Conservation (phyloP, 2,888 invertebrate genomes). For the Eupithecia dodoneata region DNA sequence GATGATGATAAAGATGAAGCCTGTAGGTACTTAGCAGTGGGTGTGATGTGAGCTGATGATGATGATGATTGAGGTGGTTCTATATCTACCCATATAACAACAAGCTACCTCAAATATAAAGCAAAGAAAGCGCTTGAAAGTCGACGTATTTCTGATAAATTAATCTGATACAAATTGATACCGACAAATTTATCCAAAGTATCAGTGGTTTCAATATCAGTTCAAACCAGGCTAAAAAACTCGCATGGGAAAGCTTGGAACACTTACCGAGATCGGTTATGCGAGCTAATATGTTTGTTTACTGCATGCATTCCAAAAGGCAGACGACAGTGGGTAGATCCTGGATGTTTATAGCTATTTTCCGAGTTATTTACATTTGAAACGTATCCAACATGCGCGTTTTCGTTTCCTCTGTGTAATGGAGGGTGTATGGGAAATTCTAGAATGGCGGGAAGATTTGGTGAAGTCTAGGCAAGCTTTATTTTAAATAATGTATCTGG, state of each 20-base stretch:
- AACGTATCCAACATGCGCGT: conserved; percentile 49
- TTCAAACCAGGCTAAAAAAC: conserved; percentile 8
- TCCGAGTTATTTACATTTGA: conserved; percentile 61
- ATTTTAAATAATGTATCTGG: background rate
- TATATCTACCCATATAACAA: background rate
- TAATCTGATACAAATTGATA: background rate
- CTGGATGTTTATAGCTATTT: conserved; percentile 58
- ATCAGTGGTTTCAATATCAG: conserved; percentile 10
- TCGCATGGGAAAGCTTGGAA: conserved; percentile 8
- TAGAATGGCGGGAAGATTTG: conserved; percentile 19
- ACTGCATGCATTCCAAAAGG: conserved; percentile 55
- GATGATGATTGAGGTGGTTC: background rate
- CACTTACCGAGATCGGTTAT: conserved; percentile 44
- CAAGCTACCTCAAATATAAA: background rate
- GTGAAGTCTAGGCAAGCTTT: conserved; percentile 17
- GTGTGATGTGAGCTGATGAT: background rate
- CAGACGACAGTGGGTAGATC: conserved; percentile 40
- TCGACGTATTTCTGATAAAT: background rate
- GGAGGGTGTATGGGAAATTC: conserved; percentile 20
- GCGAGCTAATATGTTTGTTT: conserved; percentile 66
- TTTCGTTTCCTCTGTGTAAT: conserved; percentile 30
- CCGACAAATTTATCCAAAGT: background rate
- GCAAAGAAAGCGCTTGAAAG: background rate
- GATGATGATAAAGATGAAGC: too few species aligned
- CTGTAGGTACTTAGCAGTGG: background rate